A percentile compares a stretch with the other conserved stretches of the same genome.
These are phyloP conservation scores for Laupala kohalensis DNA, from an alignment of 1,140 invertebrate species.

Conservation along the genomic window DNA sequence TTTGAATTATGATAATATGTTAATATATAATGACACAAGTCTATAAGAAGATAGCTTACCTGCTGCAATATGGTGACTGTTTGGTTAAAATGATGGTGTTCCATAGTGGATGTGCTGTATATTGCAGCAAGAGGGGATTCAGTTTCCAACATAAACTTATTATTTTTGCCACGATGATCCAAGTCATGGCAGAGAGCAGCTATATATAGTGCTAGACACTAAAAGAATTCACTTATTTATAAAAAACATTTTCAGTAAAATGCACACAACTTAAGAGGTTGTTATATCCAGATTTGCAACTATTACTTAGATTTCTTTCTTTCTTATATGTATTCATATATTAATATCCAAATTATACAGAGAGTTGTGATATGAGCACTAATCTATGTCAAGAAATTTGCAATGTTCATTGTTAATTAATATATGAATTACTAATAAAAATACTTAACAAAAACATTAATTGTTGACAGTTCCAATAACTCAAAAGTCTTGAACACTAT, in stretches of 20 bases:
- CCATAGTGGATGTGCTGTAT: constrained; percentile 71
- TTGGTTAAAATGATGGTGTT: constrained; percentile 80
- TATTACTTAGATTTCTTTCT: not conserved
- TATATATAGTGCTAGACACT: constrained; percentile 63
- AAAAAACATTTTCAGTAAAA: constrained; percentile 2
- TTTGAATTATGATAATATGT: too few relatives aligned
- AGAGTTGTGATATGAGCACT: too few relatives aligned
- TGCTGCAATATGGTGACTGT: constrained; percentile 72
- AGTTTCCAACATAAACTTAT: constrained; percentile 72
- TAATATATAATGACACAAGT: too few relatives aligned
- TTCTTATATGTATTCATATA: too few relatives aligned
- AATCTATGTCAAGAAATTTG: not conserved
- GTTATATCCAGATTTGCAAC: not conserved
- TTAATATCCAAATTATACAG: too few relatives aligned
- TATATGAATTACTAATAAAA: too few relatives aligned
- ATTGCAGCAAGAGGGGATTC: constrained; percentile 65
- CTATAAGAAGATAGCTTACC: too few relatives aligned
- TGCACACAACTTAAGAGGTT: not conserved
- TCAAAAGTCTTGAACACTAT: not conserved
- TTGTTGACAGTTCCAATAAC: not conserved
- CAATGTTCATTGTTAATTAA: too few relatives aligned
- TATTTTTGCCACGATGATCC: constrained; percentile 73
- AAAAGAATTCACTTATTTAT: constrained; percentile 17
- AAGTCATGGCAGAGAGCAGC: constrained; percentile 72
- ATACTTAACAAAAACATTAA: too few relatives aligned